Percentiles rank a stretch among this genome's conserved stretches.
These are phyloP conservation scores for Poeciliopsis presidionis DNA, from an alignment of 2,797 vertebrate genomes.

Conservation along the genomic window DNA sequence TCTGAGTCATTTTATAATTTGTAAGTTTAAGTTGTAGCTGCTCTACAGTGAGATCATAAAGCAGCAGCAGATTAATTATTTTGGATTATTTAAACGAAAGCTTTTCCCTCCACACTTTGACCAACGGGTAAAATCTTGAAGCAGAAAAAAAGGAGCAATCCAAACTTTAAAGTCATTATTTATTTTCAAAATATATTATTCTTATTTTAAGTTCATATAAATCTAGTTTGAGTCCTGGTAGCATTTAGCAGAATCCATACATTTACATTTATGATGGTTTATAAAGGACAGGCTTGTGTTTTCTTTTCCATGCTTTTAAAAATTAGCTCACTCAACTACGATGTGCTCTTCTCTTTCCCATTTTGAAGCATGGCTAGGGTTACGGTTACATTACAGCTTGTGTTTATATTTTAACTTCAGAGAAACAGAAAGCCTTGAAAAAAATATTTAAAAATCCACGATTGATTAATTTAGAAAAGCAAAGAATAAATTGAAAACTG, in stretches of 20 bases:
- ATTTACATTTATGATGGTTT: background rate
- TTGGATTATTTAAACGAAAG: background rate
- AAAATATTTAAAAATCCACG: background rate
- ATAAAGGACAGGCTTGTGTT: no score
- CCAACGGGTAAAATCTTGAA: background rate
- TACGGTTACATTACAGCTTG: background rate
- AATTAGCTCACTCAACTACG: background rate
- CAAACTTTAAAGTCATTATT: background rate
- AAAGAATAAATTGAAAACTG: background rate
- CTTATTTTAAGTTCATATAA: background rate
- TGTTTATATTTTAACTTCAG: background rate
- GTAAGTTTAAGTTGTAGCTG: background rate
- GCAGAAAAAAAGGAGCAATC: background rate
- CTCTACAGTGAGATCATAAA: background rate
- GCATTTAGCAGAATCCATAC: background rate
- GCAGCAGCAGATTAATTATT: background rate
- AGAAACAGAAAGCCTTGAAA: background rate
- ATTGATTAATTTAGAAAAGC: background rate
- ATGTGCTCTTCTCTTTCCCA: background rate
- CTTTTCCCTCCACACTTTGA: background rate
- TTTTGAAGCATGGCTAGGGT: background rate
- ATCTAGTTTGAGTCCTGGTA: background rate
- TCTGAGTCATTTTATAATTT: background rate
- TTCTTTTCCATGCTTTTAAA: background rate
- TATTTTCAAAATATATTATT: background rate